Percentiles rank a stretch among this genome's conserved stretches.
Conservation (phyloP, 2,888 invertebrate genomes). For the Neoscelio sp. region DNA sequence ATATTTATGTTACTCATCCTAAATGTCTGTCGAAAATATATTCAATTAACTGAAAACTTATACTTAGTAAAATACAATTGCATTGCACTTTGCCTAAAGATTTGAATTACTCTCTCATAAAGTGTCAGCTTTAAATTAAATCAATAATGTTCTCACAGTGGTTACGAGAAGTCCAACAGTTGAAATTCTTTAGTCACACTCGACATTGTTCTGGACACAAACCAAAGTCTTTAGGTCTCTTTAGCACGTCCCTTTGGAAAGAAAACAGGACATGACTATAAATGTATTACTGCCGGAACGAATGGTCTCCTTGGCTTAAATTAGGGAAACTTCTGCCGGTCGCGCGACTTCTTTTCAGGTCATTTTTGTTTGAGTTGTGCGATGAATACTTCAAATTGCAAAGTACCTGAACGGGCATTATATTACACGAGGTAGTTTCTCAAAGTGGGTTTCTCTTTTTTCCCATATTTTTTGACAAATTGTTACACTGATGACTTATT, state of each 20-base stretch:
- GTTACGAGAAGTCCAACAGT: conserved; percentile 31
- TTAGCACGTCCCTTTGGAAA: conserved; percentile 73
- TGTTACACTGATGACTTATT: not conserved
- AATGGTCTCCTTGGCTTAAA: conserved; percentile 76
- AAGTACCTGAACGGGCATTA: not conserved
- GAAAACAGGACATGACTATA: conserved; percentile 74
- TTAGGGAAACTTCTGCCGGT: conserved; percentile 74
- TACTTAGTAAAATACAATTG: conserved; percentile 13
- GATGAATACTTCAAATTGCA: conserved; percentile 2
- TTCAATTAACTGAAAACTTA: not conserved
- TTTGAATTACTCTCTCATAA: conserved; percentile 17
- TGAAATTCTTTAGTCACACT: conserved; percentile 42
- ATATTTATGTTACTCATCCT: no score
- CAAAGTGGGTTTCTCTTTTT: not conserved
- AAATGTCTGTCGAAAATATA: not conserved
- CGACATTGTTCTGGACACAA: conserved; percentile 68
- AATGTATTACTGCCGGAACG: conserved; percentile 81
- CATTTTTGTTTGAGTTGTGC: not conserved
- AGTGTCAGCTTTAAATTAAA: conserved; percentile 37
- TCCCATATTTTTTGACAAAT: not conserved
- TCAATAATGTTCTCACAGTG: conserved; percentile 46
- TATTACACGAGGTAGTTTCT: not conserved
- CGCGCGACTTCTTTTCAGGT: conserved; percentile 71
- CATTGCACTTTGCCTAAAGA: conserved; percentile 19
- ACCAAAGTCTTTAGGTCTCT: conserved; percentile 78